Conservation (phyloP, 1,140 invertebrate genomes). For the Anastrepha obliqua region DNA sequence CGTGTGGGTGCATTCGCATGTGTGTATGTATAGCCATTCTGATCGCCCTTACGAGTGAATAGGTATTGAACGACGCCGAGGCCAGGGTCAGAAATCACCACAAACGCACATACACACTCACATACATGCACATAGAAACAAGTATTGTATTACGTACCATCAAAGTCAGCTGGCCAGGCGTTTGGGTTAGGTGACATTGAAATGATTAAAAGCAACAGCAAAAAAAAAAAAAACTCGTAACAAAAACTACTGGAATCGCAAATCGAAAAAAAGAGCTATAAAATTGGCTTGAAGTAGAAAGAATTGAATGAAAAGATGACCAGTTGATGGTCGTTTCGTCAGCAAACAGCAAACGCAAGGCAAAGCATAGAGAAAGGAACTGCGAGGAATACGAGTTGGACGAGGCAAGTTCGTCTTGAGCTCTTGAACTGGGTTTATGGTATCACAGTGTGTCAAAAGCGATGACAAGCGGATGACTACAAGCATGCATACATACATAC, state of each 20-base stretch:
- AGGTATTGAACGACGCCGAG: not conserved
- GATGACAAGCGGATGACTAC: not conserved
- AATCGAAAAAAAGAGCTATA: not conserved
- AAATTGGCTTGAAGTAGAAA: not conserved
- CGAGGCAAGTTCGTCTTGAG: not conserved
- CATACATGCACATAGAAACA: not conserved
- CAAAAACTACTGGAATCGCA: not conserved
- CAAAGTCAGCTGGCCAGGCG: not conserved
- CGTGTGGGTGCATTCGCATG: not conserved
- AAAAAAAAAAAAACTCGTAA: not conserved
- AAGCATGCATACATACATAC: too few species aligned
- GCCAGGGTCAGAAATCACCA: conserved; percentile 37
- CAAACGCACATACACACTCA: not conserved
- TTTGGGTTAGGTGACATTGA: conserved; percentile 23
- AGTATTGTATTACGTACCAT: conserved; percentile 14
- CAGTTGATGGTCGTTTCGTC: conserved; percentile 9
- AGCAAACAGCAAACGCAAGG: not conserved
- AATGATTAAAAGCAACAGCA: not conserved
- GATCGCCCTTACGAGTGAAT: not conserved
- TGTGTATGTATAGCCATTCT: not conserved
- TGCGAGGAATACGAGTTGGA: not conserved
- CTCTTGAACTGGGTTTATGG: not conserved
- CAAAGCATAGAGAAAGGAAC: not conserved
- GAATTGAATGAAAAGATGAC: conserved; percentile 23
- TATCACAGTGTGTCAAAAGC: not conserved